Base-by-base conservation (phyloP, 2,888 invertebrate species). In the Apamea anceps region DNA sequence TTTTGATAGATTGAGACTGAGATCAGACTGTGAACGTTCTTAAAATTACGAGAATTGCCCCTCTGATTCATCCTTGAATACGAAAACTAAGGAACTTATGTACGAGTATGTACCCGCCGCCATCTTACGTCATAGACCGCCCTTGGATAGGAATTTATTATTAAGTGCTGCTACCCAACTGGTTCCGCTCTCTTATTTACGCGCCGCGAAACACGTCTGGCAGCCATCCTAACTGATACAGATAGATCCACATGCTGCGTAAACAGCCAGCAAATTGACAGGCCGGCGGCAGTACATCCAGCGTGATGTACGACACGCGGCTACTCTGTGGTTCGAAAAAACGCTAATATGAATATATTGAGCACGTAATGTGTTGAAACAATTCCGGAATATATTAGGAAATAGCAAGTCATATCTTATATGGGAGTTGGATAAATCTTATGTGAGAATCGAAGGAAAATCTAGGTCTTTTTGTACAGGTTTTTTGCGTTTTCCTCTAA, bases 101-200 rank as follows among this genome's bases (percentile, higher is more conserved):
- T 54, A 21, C 12, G 12, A 12, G 42, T 21, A 32, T 21, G n/a
- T 10, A 42, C n/a, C 70, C 89, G 87, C 87, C 54, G n/a, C 0
- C 4, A 8, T 66, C 83, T 84, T 65, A 62, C 74, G 2, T 65
- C 82, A 77, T 74, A 68, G 10, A 63, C 82, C 84, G 73, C 54
- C 45, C 67, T 67, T 54, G 71, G 72, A 84, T 75, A 79, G 77
- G 86, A 89, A 91, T 92, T 91, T 91, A 92, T 91, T 91, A 92
- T 92, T 88, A 91, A 92, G 90, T 92, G 91, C 87, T 91, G 83
- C 81, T 80, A 90, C 76, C 89, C 81, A 85, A 82, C 84, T 74
- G 81, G 86, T 84, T 84, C 86, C 85, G 90, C 85, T 88, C 82
- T 79, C 80, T 90, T 89, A 89, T 90, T 91, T 89, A 87, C 88